These are phyloP conservation scores for Platycercus adscitus DNA, from an alignment of 2,113 vertebrate genomes.

Conservation along the genomic window DNA sequence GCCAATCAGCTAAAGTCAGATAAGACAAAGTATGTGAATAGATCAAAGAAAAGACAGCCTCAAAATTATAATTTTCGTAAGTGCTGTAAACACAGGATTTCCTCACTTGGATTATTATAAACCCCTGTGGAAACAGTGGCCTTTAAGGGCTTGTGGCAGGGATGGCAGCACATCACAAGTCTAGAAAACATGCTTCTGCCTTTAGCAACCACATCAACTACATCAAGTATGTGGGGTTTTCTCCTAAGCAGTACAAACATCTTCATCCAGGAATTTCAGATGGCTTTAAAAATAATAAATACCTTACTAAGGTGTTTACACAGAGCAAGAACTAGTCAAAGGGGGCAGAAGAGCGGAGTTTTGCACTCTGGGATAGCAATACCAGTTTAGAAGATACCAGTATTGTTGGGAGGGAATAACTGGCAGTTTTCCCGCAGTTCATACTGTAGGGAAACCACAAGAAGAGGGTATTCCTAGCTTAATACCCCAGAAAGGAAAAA, in stretches of 20 bases:
- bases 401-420: neutral
- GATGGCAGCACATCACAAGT: neutral
- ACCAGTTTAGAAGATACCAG: neutral
- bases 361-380: neutral
- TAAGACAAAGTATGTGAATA: neutral
- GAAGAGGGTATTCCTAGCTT: neutral
- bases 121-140: neutral
- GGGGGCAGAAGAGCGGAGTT: neutral
- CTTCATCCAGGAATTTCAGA: neutral
- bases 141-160: neutral
- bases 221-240: no score
- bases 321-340: neutral
- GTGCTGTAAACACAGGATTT: constrained; percentile 48
- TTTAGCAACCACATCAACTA: neutral
- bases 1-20: neutral
- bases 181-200: neutral
- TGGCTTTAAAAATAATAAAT: neutral
- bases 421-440: neutral
- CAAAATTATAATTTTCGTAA: constrained; percentile 9
- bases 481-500: neutral
- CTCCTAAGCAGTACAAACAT: neutral
- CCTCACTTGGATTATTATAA: constrained; percentile 45
- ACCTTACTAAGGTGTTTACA: neutral
- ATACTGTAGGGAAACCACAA: neutral
- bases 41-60: neutral